Conservation (phyloP, 23 tunicate species). For the Ascidia mentula region DNA sequence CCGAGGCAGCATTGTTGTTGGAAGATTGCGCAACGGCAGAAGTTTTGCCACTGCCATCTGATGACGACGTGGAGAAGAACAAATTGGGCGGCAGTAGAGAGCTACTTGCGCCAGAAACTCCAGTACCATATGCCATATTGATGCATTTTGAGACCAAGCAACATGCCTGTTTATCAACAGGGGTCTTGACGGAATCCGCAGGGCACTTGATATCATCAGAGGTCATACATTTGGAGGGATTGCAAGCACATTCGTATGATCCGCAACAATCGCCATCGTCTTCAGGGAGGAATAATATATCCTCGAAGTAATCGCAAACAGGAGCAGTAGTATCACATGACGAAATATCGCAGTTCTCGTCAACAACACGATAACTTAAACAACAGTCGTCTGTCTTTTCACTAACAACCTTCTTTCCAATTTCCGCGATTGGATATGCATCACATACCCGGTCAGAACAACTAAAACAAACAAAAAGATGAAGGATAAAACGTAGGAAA, state of each 20-base stretch:
- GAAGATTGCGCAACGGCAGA: background rate
- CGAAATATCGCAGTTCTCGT: conserved; percentile 45
- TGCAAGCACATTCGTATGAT: conserved; percentile 85
- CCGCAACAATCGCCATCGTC: conserved; percentile 68
- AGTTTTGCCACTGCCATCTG: background rate
- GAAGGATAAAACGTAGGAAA: background rate
- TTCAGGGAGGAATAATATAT: conserved; percentile 40
- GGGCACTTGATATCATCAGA: conserved; percentile 49
- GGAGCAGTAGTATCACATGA: conserved; percentile 49
- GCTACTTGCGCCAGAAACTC: conserved; percentile 1
- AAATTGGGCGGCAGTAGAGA: background rate
- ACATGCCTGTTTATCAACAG: conserved; percentile 48
- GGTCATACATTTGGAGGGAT: conserved; percentile 65
- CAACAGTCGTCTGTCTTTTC: conserved; percentile 91
- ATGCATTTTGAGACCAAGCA: conserved; percentile 76
- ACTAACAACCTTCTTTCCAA: conserved; percentile 61
- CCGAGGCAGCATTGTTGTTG: background rate
- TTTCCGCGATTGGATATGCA: conserved; percentile 47
- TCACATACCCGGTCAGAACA: conserved; percentile 48
- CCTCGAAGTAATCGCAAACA: conserved; percentile 81
- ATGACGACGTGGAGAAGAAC: background rate
- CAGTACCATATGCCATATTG: background rate
- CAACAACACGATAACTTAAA: conserved; percentile 51
- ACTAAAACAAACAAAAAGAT: conserved; percentile 24
- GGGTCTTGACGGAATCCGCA: conserved; percentile 8